A percentile compares a stretch with the other conserved stretches of the same genome.
Conservation (phyloP, 2,113 vertebrate species). For the Equus quagga region DNA sequence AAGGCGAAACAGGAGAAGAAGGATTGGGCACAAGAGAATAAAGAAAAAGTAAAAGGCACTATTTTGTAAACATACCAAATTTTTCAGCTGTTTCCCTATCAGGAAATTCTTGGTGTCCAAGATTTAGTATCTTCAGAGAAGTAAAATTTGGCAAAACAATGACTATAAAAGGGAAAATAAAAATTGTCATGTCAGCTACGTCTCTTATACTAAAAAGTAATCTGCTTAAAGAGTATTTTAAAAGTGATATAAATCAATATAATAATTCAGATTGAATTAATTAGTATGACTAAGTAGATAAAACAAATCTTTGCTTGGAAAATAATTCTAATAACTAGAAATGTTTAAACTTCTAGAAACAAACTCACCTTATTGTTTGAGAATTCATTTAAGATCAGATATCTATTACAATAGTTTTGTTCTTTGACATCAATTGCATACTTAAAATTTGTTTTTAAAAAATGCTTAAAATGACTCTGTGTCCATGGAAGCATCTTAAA, state of each 20-base stretch:
- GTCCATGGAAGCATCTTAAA: constrained; percentile 18
- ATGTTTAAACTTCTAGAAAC: constrained; percentile 43
- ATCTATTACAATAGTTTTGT: background rate
- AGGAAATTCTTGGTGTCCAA: background rate
- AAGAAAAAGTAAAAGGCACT: background rate
- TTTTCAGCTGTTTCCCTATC: constrained; percentile 64
- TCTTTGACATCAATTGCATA: background rate
- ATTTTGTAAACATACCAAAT: constrained; percentile 74
- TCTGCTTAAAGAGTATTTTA: background rate
- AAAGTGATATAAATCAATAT: constrained; percentile 21
- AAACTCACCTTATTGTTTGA: background rate
- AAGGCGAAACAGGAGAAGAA: background rate
- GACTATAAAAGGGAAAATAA: constrained; percentile 63
- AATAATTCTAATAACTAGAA: constrained; percentile 46
- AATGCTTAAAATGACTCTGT: background rate
- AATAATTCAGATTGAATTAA: constrained; percentile 15
- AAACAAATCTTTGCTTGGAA: constrained; percentile 20
- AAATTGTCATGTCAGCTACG: constrained; percentile 38
- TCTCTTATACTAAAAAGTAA: background rate
- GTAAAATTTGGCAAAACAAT: constrained; percentile 51
- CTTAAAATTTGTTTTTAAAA: background rate
- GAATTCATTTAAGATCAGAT: constrained; percentile 3
- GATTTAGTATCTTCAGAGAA: constrained; percentile 74
- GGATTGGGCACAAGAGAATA: background rate
- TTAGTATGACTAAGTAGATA: background rate